These are phyloP conservation scores for Siniperca undulata DNA, from an alignment of 2,797 vertebrate species.

Conservation along the genomic window DNA sequence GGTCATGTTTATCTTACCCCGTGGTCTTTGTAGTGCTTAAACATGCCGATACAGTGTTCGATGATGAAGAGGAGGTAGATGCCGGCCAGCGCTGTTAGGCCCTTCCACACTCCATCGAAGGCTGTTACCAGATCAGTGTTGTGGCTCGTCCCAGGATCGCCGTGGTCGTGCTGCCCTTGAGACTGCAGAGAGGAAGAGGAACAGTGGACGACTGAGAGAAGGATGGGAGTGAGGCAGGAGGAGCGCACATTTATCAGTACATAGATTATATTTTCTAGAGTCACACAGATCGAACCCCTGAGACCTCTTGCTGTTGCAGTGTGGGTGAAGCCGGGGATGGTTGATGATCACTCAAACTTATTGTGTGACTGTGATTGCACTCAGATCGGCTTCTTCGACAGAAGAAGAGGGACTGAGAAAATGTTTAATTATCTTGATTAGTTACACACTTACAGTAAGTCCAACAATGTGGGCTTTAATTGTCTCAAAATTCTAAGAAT, in stretches of 20 bases:
- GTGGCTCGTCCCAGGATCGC: constrained; percentile 62
- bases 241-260: constrained; percentile 3
- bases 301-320: not conserved
- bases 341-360: not conserved
- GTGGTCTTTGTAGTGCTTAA: constrained; percentile 94
- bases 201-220: not conserved
- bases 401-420: not conserved
- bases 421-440: not conserved
- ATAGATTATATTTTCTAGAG: constrained; percentile 5
- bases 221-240: not conserved
- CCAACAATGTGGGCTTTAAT: no score
- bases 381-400: not conserved
- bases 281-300: not conserved
- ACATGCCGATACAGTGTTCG: constrained; percentile 97
- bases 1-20: constrained; percentile 79
- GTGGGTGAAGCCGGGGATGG: not conserved
- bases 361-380: not conserved
- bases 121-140: constrained; percentile 77
- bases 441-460: not conserved
- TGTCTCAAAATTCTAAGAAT: no score
- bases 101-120: constrained; percentile 96
- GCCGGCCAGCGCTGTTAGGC: constrained; percentile 93
- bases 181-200: constrained; percentile 81
- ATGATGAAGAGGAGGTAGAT: constrained; percentile 99
- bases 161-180: constrained; percentile 92